phyloP scores from a whole-genome alignment of 2,888 invertebrate genomes.

The Hydrotaea cyrtoneurina region DNA sequence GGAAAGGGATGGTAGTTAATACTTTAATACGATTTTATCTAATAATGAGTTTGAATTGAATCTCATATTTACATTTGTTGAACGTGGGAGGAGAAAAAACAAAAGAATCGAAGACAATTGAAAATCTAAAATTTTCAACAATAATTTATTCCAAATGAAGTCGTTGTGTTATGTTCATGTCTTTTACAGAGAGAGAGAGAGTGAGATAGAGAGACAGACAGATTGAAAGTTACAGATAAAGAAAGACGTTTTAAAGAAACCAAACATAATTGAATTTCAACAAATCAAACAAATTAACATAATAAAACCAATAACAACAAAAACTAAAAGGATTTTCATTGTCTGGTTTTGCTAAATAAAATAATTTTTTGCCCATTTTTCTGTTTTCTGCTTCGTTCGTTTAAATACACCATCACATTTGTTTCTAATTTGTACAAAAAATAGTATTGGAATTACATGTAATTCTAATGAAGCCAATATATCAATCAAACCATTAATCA shows the following conservation, averaged over 20 bases:
- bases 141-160: neutral
- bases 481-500: conserved; percentile 31
- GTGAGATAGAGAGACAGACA: too few relatives aligned
- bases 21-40: too few relatives aligned
- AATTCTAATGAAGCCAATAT: conserved; percentile 41
- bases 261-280: neutral
- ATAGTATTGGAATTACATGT: neutral
- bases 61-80: neutral
- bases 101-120: neutral
- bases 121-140: neutral
- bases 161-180: too few relatives aligned
- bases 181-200: too few relatives aligned
- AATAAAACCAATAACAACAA: neutral
- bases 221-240: too few relatives aligned
- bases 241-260: neutral
- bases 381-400: conserved; percentile 29
- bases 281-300: neutral
- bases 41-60: neutral
- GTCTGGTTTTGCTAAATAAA: conserved; percentile 2
- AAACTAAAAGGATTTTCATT: neutral
- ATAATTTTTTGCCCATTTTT: conserved; percentile 64
- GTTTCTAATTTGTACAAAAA: conserved; percentile 39
- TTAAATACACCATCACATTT: too few relatives aligned
- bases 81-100: neutral
- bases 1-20: too few relatives aligned